These are phyloP conservation scores for Thalassarche chlororhynchos DNA, from an alignment of 2,113 vertebrate species.

Conservation along the genomic window DNA sequence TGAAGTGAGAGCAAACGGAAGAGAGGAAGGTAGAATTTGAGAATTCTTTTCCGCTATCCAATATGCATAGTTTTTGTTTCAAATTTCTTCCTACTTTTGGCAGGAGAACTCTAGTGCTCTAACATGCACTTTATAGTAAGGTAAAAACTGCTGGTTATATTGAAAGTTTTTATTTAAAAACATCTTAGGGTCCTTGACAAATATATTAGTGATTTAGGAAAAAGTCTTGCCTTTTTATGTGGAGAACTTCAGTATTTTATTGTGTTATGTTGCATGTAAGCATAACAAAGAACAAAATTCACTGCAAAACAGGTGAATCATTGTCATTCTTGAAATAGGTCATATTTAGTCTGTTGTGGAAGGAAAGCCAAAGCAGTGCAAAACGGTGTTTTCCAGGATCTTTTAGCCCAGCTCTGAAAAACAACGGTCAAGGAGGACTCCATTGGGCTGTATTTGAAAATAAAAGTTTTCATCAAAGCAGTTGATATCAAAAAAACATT, in stretches of 20 bases:
- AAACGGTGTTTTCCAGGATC: not conserved
- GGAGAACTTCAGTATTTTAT: not conserved
- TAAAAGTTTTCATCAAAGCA: not conserved
- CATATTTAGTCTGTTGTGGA: not conserved
- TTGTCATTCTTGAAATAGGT: not conserved
- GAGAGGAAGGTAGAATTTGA: not conserved
- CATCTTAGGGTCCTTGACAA: not conserved
- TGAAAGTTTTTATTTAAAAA: not conserved
- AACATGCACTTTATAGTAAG: not conserved
- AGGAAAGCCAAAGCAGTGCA: not conserved
- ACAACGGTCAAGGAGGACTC: not conserved
- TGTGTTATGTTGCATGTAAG: not conserved
- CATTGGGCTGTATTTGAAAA: not conserved
- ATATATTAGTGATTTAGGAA: not conserved
- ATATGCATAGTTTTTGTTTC: not conserved
- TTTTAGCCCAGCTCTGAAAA: not conserved
- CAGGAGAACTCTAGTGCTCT: not conserved
- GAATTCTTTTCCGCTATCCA: not conserved
- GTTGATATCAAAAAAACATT: not conserved
- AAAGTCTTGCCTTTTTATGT: not conserved
- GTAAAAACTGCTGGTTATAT: not conserved
- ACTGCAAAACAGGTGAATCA: not conserved
- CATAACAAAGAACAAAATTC: not conserved
- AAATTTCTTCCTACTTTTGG: not conserved
- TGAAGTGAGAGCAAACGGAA: not conserved